Evolutionary conservation across 2,797 vertebrate genomes (phyloP).

Genomic region (Phaenicophaeus curvirostris): DNA sequence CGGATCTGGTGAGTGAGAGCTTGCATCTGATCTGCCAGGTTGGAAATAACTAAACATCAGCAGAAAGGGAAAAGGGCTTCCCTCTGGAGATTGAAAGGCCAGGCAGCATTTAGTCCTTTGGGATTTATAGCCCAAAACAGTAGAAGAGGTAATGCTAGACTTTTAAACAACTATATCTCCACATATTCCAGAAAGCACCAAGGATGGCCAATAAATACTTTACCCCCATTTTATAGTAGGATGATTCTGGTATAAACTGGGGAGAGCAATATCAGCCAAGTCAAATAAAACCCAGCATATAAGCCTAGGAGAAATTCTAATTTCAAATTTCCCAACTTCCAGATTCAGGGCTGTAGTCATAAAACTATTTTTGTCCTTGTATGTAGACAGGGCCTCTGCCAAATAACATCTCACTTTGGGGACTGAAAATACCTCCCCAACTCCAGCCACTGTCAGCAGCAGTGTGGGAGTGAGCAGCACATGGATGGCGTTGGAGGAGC

Average conservation of each 20-base stretch:
- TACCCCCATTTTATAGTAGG: not conserved
- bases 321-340: not conserved
- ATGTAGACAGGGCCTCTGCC: not conserved
- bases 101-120: not conserved
- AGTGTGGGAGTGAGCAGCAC: accelerated
- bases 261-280: not conserved
- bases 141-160: not conserved
- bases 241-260: not conserved
- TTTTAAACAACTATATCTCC: not conserved
- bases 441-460: not conserved
- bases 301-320: not conserved
- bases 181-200: not conserved
- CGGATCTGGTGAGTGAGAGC: not conserved
- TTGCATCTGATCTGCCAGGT: not conserved
- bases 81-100: not conserved
- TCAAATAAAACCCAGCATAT: not conserved
- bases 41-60: not conserved
- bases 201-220: not conserved
- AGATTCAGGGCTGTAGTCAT: not conserved
- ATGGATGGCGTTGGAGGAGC: accelerated
- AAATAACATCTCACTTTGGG: not conserved
- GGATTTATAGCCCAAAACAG: not conserved
- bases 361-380: not conserved
- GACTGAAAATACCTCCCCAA: not conserved
- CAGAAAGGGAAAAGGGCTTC: not conserved